Base-by-base conservation (phyloP, 2,113 vertebrate species). In the Hypocryptadius cinnamomeus region DNA sequence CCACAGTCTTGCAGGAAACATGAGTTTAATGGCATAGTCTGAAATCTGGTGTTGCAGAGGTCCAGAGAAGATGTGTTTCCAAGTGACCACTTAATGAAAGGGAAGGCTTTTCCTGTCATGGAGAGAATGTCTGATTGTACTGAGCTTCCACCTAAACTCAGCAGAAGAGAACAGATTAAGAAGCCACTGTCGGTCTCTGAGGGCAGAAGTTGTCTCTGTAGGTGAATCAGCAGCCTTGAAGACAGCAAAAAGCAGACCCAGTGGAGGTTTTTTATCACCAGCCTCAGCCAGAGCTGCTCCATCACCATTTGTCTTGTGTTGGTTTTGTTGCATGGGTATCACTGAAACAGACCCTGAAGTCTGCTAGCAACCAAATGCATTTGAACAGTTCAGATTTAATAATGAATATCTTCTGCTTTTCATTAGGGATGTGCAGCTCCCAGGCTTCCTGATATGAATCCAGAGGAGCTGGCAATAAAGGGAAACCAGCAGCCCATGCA, bases 311-410 rank as follows among this genome's bases (percentile, higher is more conserved):
- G 59, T 53, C 31, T 72, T 78, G 50, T 3, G 1, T 53, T 79
- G 64, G 51, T 85, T 86, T 89, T 39, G 23, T 85, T 82, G 59
- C 44, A 25, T 63, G 53, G 57, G 37, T 35, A 51, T 92, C 68
- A 63, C 47, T 85, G 85, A 91, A 88, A 91, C 77, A 88, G 85
- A 89, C 83, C 77, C 93, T 94, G 83, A 89, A 95, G 95, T 92
- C 63, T 92, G 57, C 71, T 87, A 95, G 66, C 45, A 90, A 77
- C 83, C 64, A 93, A 94, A 76, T 87, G 82, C 64, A 79, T 73
- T 85, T 91, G 72, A 92, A 73, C 70, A 74, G 81, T 84, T 85
- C 79, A 64, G 92, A 90, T 93, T 94, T 93, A 96, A 93, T 89
- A 93, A 90, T 63, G 61, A 92, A 35, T 80, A 94, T 92, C 77